Evolutionary conservation across 2,113 vertebrate species (phyloP).

Genomic region (Hyla sarda): DNA sequence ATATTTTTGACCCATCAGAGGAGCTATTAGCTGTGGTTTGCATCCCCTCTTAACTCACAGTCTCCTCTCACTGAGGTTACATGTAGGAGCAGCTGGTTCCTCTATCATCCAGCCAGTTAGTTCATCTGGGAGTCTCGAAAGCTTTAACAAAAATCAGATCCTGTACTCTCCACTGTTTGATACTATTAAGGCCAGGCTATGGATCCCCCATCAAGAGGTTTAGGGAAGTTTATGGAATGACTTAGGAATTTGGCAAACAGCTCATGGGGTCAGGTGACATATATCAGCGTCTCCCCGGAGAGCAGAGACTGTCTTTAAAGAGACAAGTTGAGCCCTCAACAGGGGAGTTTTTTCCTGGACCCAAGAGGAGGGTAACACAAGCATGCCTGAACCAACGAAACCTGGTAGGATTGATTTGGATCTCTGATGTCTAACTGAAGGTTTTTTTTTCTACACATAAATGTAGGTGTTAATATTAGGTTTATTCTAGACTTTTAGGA

Average conservation of each 20-base stretch:
- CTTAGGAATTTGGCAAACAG: conserved; percentile 62
- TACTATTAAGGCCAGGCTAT: conserved; percentile 49
- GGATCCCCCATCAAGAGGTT: conserved; percentile 44
- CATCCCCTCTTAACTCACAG: neutral
- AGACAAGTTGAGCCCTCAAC: conserved; percentile 22
- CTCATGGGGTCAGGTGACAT: conserved; percentile 57
- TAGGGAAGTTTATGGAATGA: conserved; percentile 62
- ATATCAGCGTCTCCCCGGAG: conserved; percentile 27
- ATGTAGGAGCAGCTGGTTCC: conserved; percentile 49
- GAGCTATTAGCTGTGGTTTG: neutral
- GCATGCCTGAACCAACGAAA: conserved; percentile 58
- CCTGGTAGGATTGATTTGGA: conserved; percentile 45
- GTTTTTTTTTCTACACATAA: neutral
- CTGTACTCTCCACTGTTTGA: neutral
- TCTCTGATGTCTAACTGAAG: neutral
- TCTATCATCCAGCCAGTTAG: conserved; percentile 26
- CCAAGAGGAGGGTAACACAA: conserved; percentile 35
- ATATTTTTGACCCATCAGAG: conserved; percentile 17
- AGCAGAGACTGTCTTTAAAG: conserved; percentile 32
- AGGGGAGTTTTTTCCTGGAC: conserved; percentile 19
- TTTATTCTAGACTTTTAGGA: neutral
- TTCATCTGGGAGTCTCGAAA: conserved; percentile 4
- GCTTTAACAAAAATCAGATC: conserved; percentile 43
- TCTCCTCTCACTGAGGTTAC: conserved; percentile 29
- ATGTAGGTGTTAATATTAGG: neutral